Evolutionary conservation across 2,797 vertebrate species (phyloP), one percentile per base, ranked within the genome.

Genomic region (Pangasius mekongensis): DNA sequence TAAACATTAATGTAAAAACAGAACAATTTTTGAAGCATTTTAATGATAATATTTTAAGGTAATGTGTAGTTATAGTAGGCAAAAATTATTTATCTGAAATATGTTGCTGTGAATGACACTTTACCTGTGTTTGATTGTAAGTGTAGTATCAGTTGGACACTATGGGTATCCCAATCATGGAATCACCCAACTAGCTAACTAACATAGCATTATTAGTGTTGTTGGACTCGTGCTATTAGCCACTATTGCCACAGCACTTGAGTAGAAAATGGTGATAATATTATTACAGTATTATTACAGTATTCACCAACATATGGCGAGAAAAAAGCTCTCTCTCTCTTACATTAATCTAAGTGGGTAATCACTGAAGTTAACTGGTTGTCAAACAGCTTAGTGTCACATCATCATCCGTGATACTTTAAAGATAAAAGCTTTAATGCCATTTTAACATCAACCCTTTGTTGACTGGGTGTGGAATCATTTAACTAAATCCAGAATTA

Each of bases 401-500:
- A 49, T 76, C 43, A 76, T 5, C 22, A 47, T 76, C 73, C 27
- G 11, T 24, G 71, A 24, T 36, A 43, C 47, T 71, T 36, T 36
- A 36, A 71, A 36, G 33, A 71, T 69, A 39, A 39, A 71, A 43
- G 69, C 33, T 69, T 69, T 69, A 67, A 22, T 5, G 39, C 16
- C 24, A 39, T 71, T 71, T 11, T 1, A 47, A 18, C 39, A 47
- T 74, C 73, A 76, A 27, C 43, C 11, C 13, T 77, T 73, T 73
- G 36, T 77, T 77, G 47, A 27, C 73, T 43, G 36, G 18, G 36
- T 43, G 36, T 49, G 73, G 73, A 76, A 49, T 76, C 24, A 14
- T 76, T 76, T 47, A 47, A n/a, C 73, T 76, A n/a, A 77, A 77
- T 77, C 74, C 47, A 5, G 27, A 49, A 77, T 77, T n/a, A 77